Conservation (phyloP, 1,140 invertebrate species). For the Lordiphosa collinella region DNA sequence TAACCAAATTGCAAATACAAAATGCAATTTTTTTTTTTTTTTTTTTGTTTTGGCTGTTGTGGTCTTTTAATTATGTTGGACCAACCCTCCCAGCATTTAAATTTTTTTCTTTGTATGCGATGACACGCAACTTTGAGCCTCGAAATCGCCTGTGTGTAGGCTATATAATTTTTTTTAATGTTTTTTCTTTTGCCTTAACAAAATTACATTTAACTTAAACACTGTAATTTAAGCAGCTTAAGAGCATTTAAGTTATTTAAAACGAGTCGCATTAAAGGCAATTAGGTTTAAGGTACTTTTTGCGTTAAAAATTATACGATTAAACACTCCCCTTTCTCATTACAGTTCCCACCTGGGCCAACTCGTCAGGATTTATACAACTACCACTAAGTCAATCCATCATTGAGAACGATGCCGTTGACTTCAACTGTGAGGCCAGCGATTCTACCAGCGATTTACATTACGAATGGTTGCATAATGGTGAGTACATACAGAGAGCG, state of each 20-base stretch:
- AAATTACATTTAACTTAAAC: slow-evolving; percentile 68
- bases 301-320: slow-evolving; percentile 1
- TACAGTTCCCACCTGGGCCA: slow-evolving; percentile 33
- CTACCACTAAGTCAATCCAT: slow-evolving; percentile 66
- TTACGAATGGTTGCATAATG: slow-evolving; percentile 76
- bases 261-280: slow-evolving; percentile 59
- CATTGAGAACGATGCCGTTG: slow-evolving; percentile 62
- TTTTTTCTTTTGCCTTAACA: slow-evolving; percentile 33
- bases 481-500: slow-evolving; percentile 31
- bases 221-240: slow-evolving; percentile 69
- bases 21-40: slow-evolving; percentile 8
- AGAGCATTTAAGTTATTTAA: slow-evolving; percentile 62
- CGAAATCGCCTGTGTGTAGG: background rate
- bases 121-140: slow-evolving; percentile 29
- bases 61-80: slow-evolving; percentile 58
- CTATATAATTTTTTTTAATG: slow-evolving; percentile 11
- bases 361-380: slow-evolving; percentile 54
- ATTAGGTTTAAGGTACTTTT: slow-evolving; percentile 42
- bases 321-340: slow-evolving; percentile 9
- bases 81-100: slow-evolving; percentile 11
- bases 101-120: slow-evolving; percentile 21
- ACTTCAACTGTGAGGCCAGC: slow-evolving; percentile 65
- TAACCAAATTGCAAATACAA: slow-evolving; percentile 24
- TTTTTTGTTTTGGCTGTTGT: slow-evolving; percentile 14
- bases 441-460: slow-evolving; percentile 50